Base-by-base conservation (phyloP, 2,888 invertebrate genomes). In the Chaitophorus viminalis region DNA sequence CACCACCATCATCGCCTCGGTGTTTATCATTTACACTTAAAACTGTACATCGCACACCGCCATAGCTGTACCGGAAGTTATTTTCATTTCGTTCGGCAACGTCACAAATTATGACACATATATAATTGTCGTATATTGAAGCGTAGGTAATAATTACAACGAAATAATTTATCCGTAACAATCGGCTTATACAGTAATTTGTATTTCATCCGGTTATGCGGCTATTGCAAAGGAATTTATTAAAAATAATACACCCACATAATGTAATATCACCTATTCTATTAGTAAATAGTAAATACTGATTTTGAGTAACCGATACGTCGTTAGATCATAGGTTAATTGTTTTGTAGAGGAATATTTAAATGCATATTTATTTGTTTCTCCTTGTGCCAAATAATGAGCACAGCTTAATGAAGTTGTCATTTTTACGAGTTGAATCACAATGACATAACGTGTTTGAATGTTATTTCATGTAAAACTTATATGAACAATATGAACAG, bases 21-120 rank as follows among this genome's bases (percentile, higher is more conserved):
- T n/a, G 39, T 65, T 79, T 33, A 79, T 65, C 65, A 68, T 79
- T 79, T 79, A 36, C 70, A 72, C 52, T 72, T 70, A 31, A 31
- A 46, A 82, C 81, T 70, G 11, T 46, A 25, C 46, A 70, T 46
- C 60, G 33, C n/a, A 33, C 33, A 25, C 33, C 17, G 8, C 17
- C 1, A n/a, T 65, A 17, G 17, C 5, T 14, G n/a, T 33, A 36
- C 17, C 36, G 18, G 8, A 18, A 36, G 18, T 65, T 18, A 25
- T 78, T 60, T 72, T 72, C 36, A 72, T 72, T 72, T 72, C 72
- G 6, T 72, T 39, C 36, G 11, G 39, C 31, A 31, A 70, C 70
- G 60, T 60, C 60, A 60, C 25, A 60, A 60, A 60, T 60, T 21
- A 60, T 33, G 74, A 72, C 39, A 8, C 36, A 21, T 36, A 33